Conservation (phyloP, 2,113 vertebrate species). For the Corythaixoides concolor region DNA sequence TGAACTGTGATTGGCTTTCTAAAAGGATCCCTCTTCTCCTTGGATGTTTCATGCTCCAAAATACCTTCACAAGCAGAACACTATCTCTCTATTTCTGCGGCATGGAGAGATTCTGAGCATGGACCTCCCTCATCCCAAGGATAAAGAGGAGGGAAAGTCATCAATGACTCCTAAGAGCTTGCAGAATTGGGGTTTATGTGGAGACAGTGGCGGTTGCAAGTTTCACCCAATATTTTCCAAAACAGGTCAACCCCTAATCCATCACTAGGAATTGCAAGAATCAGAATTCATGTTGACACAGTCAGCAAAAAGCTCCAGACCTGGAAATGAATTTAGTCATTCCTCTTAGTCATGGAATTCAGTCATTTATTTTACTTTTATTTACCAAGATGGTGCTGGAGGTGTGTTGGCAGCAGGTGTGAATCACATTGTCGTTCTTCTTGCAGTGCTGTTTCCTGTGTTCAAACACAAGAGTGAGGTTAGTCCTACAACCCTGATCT, state of each 20-base stretch:
- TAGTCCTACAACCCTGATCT: not conserved
- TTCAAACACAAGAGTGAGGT: not conserved
- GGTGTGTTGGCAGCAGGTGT: not conserved
- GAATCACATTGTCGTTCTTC: accelerated
- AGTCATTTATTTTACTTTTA: not conserved
- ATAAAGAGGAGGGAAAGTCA: not conserved
- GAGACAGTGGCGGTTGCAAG: not conserved
- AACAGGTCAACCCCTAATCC: not conserved
- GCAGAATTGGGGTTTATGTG: not conserved
- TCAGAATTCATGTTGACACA: not conserved
- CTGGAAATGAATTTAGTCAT: not conserved
- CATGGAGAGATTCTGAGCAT: not conserved
- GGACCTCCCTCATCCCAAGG: not conserved
- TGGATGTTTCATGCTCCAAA: not conserved
- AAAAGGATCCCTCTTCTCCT: not conserved
- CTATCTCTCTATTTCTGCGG: not conserved
- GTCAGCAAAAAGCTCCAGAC: not conserved
- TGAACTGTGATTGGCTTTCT: not conserved
- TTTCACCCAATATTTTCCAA: not conserved
- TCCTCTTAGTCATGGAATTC: not conserved
- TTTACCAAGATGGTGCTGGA: not conserved
- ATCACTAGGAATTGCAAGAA: not conserved
- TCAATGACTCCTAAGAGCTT: not conserved
- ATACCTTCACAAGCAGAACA: not conserved
- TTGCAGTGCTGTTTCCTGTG: not conserved